Evolutionary conservation across 2,797 vertebrate genomes (phyloP).

Genomic region (Gila robusta): DNA sequence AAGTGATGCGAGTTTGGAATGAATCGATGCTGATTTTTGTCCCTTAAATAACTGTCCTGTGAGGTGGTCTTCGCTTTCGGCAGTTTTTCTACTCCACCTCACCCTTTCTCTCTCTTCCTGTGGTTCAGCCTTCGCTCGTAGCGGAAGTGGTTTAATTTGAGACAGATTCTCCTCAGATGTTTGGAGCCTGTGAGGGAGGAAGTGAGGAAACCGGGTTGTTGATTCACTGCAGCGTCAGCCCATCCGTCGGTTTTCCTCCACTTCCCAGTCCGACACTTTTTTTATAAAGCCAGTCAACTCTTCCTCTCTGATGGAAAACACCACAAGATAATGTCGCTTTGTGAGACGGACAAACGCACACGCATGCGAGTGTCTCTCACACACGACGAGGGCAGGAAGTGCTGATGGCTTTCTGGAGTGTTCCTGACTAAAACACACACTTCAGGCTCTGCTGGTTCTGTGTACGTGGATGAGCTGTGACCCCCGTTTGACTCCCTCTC

Average conservation of each 20-base stretch:
- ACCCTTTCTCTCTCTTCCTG: slow-evolving; percentile 61
- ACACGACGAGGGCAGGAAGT: neutral
- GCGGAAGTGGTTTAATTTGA: slow-evolving; percentile 82
- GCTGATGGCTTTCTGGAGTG: neutral
- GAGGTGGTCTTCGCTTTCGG: neutral
- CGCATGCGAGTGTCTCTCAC: neutral
- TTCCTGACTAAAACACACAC: slow-evolving; percentile 3
- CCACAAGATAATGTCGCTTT: slow-evolving; percentile 4
- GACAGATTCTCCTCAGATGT: slow-evolving; percentile 76
- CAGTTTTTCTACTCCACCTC: slow-evolving; percentile 47
- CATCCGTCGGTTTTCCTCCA: slow-evolving; percentile 65
- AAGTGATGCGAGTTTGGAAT: neutral
- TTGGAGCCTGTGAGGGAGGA: slow-evolving; percentile 73
- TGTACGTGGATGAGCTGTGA: slow-evolving; percentile 20
- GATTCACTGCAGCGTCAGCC: slow-evolving; percentile 74
- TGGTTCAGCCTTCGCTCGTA: slow-evolving; percentile 70
- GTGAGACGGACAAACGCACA: neutral
- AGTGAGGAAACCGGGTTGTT: slow-evolving; percentile 71
- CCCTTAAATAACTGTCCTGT: neutral
- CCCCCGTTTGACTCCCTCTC: slow-evolving; percentile 29
- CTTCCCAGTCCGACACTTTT: slow-evolving; percentile 14
- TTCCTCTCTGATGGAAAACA: slow-evolving; percentile 35
- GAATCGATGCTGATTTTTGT: neutral
- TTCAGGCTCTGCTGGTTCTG: neutral
- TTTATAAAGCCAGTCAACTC: slow-evolving; percentile 44